These are phyloP conservation scores for Trachelus troglodyta DNA, from an alignment of 2,888 invertebrate species.

Conservation along the genomic window DNA sequence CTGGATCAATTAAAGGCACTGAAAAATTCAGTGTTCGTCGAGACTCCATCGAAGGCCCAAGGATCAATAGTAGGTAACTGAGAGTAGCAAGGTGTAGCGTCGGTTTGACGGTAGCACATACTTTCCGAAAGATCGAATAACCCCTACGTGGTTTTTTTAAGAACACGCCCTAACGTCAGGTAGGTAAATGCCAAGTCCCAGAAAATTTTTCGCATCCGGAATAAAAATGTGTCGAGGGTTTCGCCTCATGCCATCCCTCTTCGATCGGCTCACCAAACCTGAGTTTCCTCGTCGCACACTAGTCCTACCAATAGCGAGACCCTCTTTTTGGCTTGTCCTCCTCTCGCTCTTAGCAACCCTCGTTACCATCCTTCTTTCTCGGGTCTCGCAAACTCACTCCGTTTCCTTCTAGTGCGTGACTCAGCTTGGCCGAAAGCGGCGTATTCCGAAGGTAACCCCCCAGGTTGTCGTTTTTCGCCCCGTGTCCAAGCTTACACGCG, in stretches of 20 bases:
- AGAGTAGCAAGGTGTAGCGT: background rate
- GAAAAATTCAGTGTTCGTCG: background rate
- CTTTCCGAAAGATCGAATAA: background rate
- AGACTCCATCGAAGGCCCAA: background rate
- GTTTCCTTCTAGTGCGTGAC: conserved; percentile 51
- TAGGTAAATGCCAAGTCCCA: background rate
- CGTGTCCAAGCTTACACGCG: conserved; percentile 22
- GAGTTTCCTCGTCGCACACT: background rate
- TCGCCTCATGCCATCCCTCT: background rate
- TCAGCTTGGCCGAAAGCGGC: conserved; percentile 53
- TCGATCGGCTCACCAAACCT: background rate
- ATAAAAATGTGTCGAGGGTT: conserved; percentile 20
- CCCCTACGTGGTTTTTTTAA: background rate
- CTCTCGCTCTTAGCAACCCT: conserved; percentile 15
- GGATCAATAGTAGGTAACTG: background rate
- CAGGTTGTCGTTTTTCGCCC: conserved; percentile 33
- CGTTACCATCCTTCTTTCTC: conserved; percentile 13
- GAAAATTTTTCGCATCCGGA: background rate
- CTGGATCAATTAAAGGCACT: background rate
- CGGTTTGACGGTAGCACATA: background rate
- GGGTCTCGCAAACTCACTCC: conserved; percentile 3
- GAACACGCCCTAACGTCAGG: background rate
- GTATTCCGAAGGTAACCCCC: conserved; percentile 35
- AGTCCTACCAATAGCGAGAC: background rate
- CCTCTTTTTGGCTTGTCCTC: background rate